A percentile compares a stretch with the other conserved stretches of the same genome.
Evolutionary conservation across 2,888 invertebrate genomes (phyloP).

Genomic region (Lasioglossum zephyrum): DNA sequence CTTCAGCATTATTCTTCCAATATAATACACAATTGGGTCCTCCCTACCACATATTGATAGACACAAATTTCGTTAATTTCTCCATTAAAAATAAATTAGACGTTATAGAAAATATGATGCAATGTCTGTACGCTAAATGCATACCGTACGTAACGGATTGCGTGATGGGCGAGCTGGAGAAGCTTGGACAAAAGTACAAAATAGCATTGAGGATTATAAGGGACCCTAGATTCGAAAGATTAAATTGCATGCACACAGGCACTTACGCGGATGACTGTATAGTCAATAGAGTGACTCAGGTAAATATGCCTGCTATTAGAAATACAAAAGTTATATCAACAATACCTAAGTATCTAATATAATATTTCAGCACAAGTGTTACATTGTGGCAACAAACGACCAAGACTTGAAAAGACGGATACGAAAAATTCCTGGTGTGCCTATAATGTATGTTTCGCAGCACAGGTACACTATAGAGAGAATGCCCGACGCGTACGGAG

Average conservation of each 20-base stretch:
- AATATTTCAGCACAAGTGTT: constrained; percentile 95
- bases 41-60: constrained; percentile 97
- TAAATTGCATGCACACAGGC: constrained; percentile 97
- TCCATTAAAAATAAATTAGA: constrained; percentile 99
- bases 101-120: constrained; percentile 99
- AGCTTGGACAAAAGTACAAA: constrained; percentile 97
- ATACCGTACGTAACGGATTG: constrained; percentile 99
- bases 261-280: constrained; percentile 99
- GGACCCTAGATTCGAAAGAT: constrained; percentile 96
- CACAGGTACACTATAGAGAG: constrained; percentile 98
- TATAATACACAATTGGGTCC: constrained; percentile 99
- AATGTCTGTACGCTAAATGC: constrained; percentile 99
- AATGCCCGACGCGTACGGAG: constrained; percentile 99
- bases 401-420: constrained; percentile 98
- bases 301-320: constrained; percentile 72
- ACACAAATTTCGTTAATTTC: constrained; percentile 99
- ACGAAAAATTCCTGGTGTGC: constrained; percentile 98
- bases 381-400: constrained; percentile 99
- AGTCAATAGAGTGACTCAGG: constrained; percentile 96
- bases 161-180: constrained; percentile 98
- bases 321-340: no score
- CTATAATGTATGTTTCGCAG: constrained; percentile 98
- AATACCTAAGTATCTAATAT: background rate
- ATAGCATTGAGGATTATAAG: constrained; percentile 97
- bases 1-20: constrained; percentile 98